These are phyloP conservation scores for Dysidea cf. avara DNA, from an alignment of 37 sponge, comb jelly and placozoan species.

Conservation along the genomic window DNA sequence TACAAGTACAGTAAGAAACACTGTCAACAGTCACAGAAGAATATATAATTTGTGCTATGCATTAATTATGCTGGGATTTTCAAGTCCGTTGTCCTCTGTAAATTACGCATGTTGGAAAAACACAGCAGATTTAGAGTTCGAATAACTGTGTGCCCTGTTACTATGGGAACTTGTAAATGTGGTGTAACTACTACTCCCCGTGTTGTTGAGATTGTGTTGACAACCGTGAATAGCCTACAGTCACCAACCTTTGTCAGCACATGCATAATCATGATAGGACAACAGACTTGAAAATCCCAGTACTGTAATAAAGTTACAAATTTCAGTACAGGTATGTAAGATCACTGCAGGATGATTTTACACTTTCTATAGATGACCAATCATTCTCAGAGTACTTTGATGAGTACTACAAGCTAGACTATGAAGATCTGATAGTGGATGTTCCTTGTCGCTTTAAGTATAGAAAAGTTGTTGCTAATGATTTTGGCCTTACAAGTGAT, in stretches of 20 bases:
- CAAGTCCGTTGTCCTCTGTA: too few species aligned
- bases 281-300: background rate
- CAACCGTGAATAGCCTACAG: background rate
- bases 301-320: background rate
- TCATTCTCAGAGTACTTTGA: constrained; percentile 79
- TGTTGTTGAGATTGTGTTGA: too few species aligned
- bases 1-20: too few species aligned
- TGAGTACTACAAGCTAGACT: constrained; percentile 89
- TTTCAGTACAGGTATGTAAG: background rate
- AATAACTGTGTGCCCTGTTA: too few species aligned
- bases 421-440: constrained; percentile 78
- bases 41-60: too few species aligned
- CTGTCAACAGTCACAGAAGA: too few species aligned
- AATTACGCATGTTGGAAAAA: too few species aligned
- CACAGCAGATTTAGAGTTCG: too few species aligned
- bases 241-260: background rate
- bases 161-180: too few species aligned
- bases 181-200: too few species aligned
- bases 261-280: too few species aligned
- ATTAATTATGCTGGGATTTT: too few species aligned
- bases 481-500: constrained; percentile 84
- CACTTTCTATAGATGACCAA: constrained; percentile 72
- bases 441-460: constrained; percentile 80
- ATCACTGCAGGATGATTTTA: background rate
- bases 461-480: constrained; percentile 69